Percentiles rank a stretch among this genome's conserved stretches.
phyloP scores from a whole-genome alignment of 2,797 vertebrate species.

The Urocyon cinereoargenteus region DNA sequence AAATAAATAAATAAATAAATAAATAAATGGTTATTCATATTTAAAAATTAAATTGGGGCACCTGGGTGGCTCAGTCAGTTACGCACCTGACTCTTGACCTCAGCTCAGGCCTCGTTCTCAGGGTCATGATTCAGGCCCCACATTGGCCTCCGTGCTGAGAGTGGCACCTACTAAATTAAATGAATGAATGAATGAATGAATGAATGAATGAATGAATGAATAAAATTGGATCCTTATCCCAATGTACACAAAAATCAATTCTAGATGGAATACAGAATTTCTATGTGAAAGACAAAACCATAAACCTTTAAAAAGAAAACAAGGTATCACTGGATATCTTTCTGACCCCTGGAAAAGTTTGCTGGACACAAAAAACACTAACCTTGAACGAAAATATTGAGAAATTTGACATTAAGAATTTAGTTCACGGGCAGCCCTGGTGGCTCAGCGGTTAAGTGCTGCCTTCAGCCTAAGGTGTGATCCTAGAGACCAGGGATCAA shows the following conservation, averaged over 20 bases:
- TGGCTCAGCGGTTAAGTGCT: too few relatives aligned
- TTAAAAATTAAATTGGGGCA: not conserved
- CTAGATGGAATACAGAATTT: not conserved
- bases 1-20: too few relatives aligned
- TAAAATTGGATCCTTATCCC: not conserved
- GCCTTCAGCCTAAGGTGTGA: too few relatives aligned
- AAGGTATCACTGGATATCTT: not conserved
- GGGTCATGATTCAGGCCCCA: not conserved
- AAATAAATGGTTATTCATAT: not conserved
- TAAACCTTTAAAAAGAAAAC: not conserved
- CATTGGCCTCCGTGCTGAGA: not conserved
- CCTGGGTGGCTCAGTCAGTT: not conserved
- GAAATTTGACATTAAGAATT: not conserved
- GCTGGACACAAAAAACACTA: not conserved
- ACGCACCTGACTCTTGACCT: not conserved
- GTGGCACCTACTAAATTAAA: not conserved
- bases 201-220: not conserved
- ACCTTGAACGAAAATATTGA: not conserved
- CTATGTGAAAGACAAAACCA: not conserved
- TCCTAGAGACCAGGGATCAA: too few relatives aligned
- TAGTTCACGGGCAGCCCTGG: not conserved
- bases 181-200: not conserved
- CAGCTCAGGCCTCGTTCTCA: not conserved
- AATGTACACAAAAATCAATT: not conserved
- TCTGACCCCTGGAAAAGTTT: conserved; percentile 1